Evolutionary conservation across 1,140 invertebrate genomes (phyloP), one percentile per base, ranked within the genome.

Genomic region (Grapholita molesta): DNA sequence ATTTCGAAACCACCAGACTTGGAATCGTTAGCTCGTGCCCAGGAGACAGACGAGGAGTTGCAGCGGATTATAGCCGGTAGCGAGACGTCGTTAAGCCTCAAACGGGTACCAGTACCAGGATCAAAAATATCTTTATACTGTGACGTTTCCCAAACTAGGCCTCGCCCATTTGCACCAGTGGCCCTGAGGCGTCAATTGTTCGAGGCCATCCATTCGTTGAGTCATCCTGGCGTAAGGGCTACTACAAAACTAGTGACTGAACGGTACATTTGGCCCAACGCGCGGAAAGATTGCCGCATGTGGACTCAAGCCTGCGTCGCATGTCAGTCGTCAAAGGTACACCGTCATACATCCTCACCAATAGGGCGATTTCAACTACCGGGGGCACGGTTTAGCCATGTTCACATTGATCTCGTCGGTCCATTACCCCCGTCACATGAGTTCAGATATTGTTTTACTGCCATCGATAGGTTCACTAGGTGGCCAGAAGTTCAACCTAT

Each of bases 381-480:
- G 2, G 32, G 11, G 1, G 11, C 2, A 6, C 2, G 32, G 32
- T 2, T 32, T 1, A 32, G 32, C 1, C 32, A 32, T 9, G 32
- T 32, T 9, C 32, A 32, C 8, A 32, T 32, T 0, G 32, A 32
- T 2, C 8, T 32, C 0, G 5, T 32, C 8, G 32, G 32, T 9
- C 32, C 32, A 0, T 32, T 32, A 5, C 32, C 32, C 8, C 32
- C 2, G 0, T 9, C 0, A 0, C 8, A 32, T 5, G 32, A 9
- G 0, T 32, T 32, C 8, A 8, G 2, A 0, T 32, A 32, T 9
- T 32, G 32, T 2, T 2, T 32, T 1, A 32, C 32, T 8, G 32
- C 32, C 8, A 32, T 42, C 0, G 65, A 66, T 5, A 70, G 84
- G 18, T 92, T 80, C 70, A 89, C 92, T 3, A 67, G 87, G 7